A percentile compares a stretch with the other conserved stretches of the same genome.
phyloP scores from a whole-genome alignment of 2,797 vertebrate genomes.

The Myiotriccus ornatus region DNA sequence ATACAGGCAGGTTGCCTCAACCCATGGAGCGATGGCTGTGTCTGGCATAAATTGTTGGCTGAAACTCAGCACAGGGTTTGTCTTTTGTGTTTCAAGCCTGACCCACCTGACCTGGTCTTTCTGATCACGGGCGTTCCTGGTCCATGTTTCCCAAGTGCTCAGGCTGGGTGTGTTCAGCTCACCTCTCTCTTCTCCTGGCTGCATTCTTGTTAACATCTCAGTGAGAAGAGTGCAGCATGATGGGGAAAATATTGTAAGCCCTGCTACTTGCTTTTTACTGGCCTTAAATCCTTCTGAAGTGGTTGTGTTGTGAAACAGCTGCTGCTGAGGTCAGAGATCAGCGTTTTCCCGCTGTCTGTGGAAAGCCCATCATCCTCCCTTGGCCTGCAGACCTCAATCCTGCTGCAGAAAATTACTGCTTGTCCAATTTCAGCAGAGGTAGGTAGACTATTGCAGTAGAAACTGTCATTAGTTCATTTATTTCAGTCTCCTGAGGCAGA shows the following conservation, averaged over 20 bases:
- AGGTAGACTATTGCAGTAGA: neutral
- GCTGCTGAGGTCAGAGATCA: neutral
- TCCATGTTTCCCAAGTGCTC: fast-evolving
- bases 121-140: neutral
- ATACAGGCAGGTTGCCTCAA: neutral
- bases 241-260: neutral
- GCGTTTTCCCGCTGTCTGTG: neutral
- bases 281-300: neutral
- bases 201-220: neutral
- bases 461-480: neutral
- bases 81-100: neutral
- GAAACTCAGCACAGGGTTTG: neutral
- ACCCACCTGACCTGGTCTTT: neutral
- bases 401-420: slow-evolving; percentile 8
- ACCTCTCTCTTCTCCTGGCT: neutral
- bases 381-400: neutral
- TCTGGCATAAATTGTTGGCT: neutral
- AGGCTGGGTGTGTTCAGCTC: neutral
- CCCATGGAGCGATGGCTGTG: neutral
- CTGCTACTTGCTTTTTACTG: neutral
- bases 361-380: neutral
- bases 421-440: neutral
- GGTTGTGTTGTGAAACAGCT: neutral
- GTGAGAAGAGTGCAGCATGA: neutral
- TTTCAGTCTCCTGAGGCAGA: neutral